A percentile compares a stretch with the other conserved stretches of the same genome.
These are phyloP conservation scores for Tor tambroides DNA, from an alignment of 2,113 vertebrate species.

Conservation along the genomic window DNA sequence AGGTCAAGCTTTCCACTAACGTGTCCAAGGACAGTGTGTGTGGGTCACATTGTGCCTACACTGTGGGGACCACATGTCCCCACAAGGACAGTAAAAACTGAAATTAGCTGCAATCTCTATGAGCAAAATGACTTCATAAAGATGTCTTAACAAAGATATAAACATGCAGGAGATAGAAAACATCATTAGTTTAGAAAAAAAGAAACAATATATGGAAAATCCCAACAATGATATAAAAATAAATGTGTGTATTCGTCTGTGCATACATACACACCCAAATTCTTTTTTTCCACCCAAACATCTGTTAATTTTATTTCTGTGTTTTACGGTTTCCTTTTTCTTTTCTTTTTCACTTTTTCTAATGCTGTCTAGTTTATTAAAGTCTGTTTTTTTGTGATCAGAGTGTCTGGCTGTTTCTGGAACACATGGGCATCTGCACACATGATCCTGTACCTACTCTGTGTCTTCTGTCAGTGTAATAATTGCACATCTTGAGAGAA, in stretches of 20 bases:
- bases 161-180: neutral
- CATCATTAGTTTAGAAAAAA: neutral
- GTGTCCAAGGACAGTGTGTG: constrained; percentile 49
- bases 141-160: no score
- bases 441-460: neutral
- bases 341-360: neutral
- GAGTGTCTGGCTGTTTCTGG: constrained; percentile 22
- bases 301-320: constrained; percentile 6
- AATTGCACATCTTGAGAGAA: constrained; percentile 22
- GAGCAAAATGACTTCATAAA: neutral
- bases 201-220: neutral
- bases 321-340: neutral
- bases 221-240: neutral
- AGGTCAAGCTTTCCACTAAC: constrained; percentile 55
- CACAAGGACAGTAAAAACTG: neutral
- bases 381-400: constrained; percentile 10
- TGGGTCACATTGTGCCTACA: constrained; percentile 27
- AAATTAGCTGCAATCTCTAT: neutral
- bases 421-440: neutral
- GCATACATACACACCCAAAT: neutral
- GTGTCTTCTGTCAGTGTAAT: constrained; percentile 25
- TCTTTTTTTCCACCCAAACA: neutral
- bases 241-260: neutral
- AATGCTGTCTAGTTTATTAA: constrained; percentile 15
- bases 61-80: neutral